Evolutionary conservation across 2,113 vertebrate species (phyloP).

Genomic region (Halichoerus grypus): DNA sequence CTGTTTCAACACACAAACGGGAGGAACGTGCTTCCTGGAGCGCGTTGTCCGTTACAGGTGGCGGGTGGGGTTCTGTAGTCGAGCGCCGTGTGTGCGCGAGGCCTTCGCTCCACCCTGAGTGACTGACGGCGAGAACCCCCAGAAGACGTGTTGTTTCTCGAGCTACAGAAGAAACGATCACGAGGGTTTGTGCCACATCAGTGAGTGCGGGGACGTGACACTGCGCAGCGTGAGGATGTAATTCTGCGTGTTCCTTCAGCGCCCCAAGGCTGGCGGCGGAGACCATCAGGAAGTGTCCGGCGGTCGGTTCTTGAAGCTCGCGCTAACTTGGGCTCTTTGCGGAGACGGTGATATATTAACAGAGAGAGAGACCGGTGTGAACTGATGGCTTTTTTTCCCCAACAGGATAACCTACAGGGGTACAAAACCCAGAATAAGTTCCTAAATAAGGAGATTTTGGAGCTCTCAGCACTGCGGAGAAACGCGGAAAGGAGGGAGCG

Average conservation of each 20-base stretch:
- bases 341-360: rapidly evolving
- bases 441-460: conserved; percentile 98
- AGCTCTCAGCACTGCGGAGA: conserved; percentile 95
- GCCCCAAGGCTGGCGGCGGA: too few species aligned
- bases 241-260: background rate
- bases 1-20: background rate
- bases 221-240: background rate
- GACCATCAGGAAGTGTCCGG: background rate
- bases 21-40: background rate
- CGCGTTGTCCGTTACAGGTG: rapidly evolving
- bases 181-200: background rate
- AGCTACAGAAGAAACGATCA: background rate
- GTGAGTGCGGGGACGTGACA: background rate
- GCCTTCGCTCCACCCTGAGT: background rate
- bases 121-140: background rate
- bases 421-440: conserved; percentile 99
- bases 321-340: background rate
- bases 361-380: background rate
- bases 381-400: background rate
- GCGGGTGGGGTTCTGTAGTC: background rate
- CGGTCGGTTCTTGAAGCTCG: background rate
- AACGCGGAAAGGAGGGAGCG: conserved; percentile 94
- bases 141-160: background rate
- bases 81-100: background rate
- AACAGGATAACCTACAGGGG: conserved; percentile 96